A percentile compares a stretch with the other conserved stretches of the same genome.
These are phyloP conservation scores for Neoseiulus cucumeris DNA, from an alignment of 1,140 invertebrate species.

Conservation along the genomic window DNA sequence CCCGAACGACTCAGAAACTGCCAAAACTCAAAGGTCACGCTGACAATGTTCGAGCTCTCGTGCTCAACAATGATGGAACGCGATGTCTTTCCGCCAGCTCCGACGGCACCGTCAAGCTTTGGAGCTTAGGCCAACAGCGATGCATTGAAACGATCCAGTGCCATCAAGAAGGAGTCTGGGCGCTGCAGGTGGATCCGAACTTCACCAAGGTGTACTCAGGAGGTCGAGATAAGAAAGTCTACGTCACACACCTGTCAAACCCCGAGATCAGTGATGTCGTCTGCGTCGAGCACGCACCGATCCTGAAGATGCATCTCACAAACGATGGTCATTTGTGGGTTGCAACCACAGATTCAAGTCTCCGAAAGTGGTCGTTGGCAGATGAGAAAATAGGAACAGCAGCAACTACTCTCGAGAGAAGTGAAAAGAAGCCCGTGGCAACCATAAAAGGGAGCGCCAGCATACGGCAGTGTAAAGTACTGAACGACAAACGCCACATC, in stretches of 20 bases:
- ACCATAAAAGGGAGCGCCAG: conserved; percentile 49
- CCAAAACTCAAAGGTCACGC: conserved; percentile 95
- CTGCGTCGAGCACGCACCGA: conserved; percentile 79
- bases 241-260: conserved; percentile 79
- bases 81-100: conserved; percentile 88
- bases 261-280: conserved; percentile 60
- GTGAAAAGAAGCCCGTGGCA: conserved; percentile 10
- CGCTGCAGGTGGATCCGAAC: conserved; percentile 47
- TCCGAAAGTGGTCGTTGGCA: conserved; percentile 42
- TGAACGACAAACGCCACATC: conserved; percentile 92
- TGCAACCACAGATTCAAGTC: conserved; percentile 61
- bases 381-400: conserved; percentile 1
- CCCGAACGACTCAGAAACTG: conserved; percentile 71
- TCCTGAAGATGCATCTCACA: conserved; percentile 45
- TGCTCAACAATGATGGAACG: conserved; percentile 75
- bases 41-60: conserved; percentile 88
- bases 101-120: conserved; percentile 91
- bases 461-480: conserved; percentile 70
- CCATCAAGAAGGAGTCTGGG: conserved; percentile 91
- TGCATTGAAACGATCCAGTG: conserved; percentile 77
- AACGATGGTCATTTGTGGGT: conserved; percentile 77
- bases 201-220: conserved; percentile 87
- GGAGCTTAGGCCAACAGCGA: conserved; percentile 86
- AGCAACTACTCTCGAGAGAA: conserved; percentile 24
- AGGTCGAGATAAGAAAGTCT: conserved; percentile 73